These are phyloP conservation scores for Tachysurus fulvidraco DNA, from an alignment of 2,113 vertebrate genomes.

Conservation along the genomic window DNA sequence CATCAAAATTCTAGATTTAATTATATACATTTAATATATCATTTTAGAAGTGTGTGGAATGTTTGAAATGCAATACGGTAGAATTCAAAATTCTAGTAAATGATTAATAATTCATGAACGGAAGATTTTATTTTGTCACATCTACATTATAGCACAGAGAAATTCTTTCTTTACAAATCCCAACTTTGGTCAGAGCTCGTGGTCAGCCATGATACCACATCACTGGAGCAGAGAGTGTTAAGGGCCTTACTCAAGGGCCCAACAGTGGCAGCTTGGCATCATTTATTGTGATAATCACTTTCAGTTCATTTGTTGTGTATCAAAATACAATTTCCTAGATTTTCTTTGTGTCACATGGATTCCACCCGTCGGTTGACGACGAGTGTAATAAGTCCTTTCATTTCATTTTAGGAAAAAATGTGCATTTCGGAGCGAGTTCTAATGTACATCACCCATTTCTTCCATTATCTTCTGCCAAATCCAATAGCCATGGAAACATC, in stretches of 20 bases:
- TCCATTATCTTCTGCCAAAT: slow-evolving; percentile 4
- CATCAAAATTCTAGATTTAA: no score
- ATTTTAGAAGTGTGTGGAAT: not conserved
- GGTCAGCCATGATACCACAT: no score
- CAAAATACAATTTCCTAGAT: not conserved
- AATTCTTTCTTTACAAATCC: no score
- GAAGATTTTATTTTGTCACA: no score
- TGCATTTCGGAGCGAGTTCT: not conserved
- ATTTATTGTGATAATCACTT: not conserved
- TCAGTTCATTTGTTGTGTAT: not conserved
- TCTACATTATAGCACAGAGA: no score
- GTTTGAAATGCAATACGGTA: not conserved
- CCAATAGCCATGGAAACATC: not conserved
- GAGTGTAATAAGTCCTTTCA: not conserved
- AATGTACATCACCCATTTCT: not conserved
- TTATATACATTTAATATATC: not conserved
- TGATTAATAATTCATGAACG: not conserved
- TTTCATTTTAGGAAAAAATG: not conserved
- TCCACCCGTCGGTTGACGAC: not conserved
- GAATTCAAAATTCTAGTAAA: not conserved
- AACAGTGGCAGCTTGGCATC: no score
- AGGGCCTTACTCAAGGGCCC: no score
- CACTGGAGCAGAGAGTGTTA: no score
- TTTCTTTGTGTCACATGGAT: not conserved
- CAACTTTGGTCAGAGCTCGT: no score